Evolutionary conservation across 2,888 invertebrate species (phyloP), one percentile per base, ranked within the genome.

Genomic region (Ectemnius cavifrons): DNA sequence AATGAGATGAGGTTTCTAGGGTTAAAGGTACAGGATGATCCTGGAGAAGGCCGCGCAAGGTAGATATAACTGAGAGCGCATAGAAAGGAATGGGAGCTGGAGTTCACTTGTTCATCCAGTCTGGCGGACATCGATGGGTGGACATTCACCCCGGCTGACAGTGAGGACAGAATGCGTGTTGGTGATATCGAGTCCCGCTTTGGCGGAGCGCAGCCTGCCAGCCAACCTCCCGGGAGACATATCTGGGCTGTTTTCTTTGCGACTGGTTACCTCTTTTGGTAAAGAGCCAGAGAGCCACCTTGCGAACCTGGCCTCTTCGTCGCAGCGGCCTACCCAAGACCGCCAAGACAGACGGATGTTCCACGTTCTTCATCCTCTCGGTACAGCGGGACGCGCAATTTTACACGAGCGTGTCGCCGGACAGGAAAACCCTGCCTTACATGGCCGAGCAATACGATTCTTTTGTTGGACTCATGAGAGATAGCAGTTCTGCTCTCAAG

Each of bases 61-160:
- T 73, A 78, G 65, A 71, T 11, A 37, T 28, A 67, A 67, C 68
- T 69, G 56, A n/a, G 56, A n/a, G 28, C n/a, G 27, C 57, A 63
- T 63, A 63, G 67, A 57, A 67, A 77, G 82, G 78, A 85, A 85
- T 80, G 79, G 73, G 79, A 79, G 68, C 78, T 80, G 78, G 83
- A 88, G 88, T 88, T 88, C 85, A 89, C 87, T 87, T 85, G 89
- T 81, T 84, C 86, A 77, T 87, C 87, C 84, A 85, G 89, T 87
- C 77, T 82, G 75, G 74, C 71, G 70, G 78, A 74, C 80, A 62
- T 52, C 67, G 66, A 71, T 69, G 67, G 69, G 79, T 88, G 89
- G 88, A 88, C 89, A 81, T 89, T 88, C 87, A 89, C 88, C 88
- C 79, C 87, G 81, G 66, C 70, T 63, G 71, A 63, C 65, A 65